Percentiles rank a stretch among this genome's conserved stretches.
Conservation (phyloP, 1,140 invertebrate species). For the Babylonia areolata region DNA sequence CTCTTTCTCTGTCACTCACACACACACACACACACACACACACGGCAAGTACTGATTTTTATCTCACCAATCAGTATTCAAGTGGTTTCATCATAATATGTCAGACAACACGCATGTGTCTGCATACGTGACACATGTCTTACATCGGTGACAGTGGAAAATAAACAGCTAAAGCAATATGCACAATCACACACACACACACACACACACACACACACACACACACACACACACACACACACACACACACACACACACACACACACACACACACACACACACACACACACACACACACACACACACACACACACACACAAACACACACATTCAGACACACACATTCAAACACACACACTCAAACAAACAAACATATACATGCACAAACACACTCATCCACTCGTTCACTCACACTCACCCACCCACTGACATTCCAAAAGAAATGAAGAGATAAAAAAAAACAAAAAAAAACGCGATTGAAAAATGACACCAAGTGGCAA, state of each 20-base stretch:
- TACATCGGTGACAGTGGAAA: too few relatives aligned
- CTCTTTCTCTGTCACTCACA: too few relatives aligned
- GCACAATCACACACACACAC: too few relatives aligned
- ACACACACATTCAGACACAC: constrained; percentile 1
- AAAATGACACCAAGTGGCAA: too few relatives aligned
- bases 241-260: not conserved
- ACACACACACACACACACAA: constrained; percentile 20
- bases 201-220: constrained; percentile 6
- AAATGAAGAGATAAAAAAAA: not conserved
- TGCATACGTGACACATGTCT: too few relatives aligned
- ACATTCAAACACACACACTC: not conserved
- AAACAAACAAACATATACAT: not conserved
- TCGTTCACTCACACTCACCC: not conserved
- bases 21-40: too few relatives aligned
- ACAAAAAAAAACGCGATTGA: not conserved
- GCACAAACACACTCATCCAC: not conserved
- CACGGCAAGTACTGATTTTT: too few relatives aligned
- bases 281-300: not conserved
- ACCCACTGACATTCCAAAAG: not conserved
- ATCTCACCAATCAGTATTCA: too few relatives aligned
- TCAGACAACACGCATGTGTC: too few relatives aligned
- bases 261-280: not conserved
- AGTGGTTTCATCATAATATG: too few relatives aligned
- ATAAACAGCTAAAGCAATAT: too few relatives aligned
- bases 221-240: not conserved